Percentiles rank a stretch among this genome's conserved stretches.
phyloP scores from a whole-genome alignment of 2,888 invertebrate species.

The Thymelicus lineola region DNA sequence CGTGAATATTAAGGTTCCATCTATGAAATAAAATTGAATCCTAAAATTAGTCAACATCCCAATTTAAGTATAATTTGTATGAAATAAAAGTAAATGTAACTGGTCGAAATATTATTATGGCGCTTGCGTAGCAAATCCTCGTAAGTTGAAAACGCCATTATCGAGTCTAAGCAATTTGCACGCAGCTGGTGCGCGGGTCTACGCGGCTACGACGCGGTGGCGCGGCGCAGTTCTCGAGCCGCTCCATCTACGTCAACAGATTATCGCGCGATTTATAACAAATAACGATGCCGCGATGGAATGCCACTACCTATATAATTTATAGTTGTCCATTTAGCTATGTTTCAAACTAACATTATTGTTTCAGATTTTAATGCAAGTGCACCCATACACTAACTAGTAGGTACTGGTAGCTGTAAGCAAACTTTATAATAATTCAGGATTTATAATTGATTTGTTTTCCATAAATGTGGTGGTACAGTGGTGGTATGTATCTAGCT shows the following conservation, averaged over 20 bases:
- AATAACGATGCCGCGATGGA: slow-evolving; percentile 18
- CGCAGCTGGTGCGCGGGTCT: slow-evolving; percentile 74
- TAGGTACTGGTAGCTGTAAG: too few relatives aligned
- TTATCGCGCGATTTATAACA: slow-evolving; percentile 18
- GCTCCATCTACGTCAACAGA: slow-evolving; percentile 12
- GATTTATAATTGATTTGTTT: too few relatives aligned
- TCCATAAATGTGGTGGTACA: too few relatives aligned
- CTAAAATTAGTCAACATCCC: too few relatives aligned
- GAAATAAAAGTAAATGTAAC: background rate
- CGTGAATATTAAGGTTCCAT: too few relatives aligned
- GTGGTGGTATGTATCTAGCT: too few relatives aligned
- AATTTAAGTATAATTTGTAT: too few relatives aligned
- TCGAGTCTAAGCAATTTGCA: slow-evolving; percentile 79
- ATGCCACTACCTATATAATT: background rate
- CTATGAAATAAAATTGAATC: too few relatives aligned
- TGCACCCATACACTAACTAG: too few relatives aligned
- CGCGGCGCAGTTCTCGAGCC: slow-evolving; percentile 30
- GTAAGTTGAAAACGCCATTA: slow-evolving; percentile 83
- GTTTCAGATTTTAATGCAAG: too few relatives aligned
- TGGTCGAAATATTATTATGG: slow-evolving; percentile 50
- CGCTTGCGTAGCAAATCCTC: slow-evolving; percentile 73
- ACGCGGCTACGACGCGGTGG: slow-evolving; percentile 26
- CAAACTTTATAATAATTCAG: too few relatives aligned
- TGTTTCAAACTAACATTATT: background rate
- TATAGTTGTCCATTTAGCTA: background rate